These are phyloP conservation scores for Limulus polyphemus DNA, from an alignment of 2,888 invertebrate genomes.

Conservation along the genomic window DNA sequence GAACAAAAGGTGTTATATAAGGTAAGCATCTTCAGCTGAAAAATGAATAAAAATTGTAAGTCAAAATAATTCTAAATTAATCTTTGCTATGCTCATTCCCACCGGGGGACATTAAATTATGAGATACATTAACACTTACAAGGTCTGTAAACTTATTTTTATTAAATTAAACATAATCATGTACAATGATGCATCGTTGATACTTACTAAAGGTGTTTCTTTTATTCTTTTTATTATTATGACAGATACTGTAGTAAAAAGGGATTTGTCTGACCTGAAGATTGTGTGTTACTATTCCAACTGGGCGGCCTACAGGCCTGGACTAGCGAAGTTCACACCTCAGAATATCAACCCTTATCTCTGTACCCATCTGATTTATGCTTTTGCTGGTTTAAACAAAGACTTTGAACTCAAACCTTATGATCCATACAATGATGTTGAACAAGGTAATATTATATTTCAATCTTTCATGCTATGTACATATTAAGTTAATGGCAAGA, in stretches of 20 bases:
- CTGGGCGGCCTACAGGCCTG: constrained; percentile 44
- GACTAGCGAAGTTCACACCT: constrained; percentile 78
- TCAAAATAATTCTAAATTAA: too few relatives aligned
- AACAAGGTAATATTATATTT: constrained; percentile 55
- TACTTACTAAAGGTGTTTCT: too few relatives aligned
- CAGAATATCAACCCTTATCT: constrained; percentile 90
- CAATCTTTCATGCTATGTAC: not conserved
- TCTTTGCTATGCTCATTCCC: too few relatives aligned
- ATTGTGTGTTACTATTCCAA: constrained; percentile 31
- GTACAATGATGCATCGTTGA: too few relatives aligned
- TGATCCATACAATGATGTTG: constrained; percentile 89
- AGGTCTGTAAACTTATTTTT: too few relatives aligned
- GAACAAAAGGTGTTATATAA: too few relatives aligned
- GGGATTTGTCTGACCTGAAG: constrained; percentile 18
- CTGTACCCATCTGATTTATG: constrained; percentile 42
- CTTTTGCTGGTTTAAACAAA: constrained; percentile 39
- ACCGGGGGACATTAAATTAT: too few relatives aligned
- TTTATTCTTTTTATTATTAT: too few relatives aligned
- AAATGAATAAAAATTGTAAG: too few relatives aligned
- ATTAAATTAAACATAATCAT: too few relatives aligned
- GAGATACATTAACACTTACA: too few relatives aligned
- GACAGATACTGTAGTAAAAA: constrained; percentile 9
- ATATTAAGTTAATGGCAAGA: constrained; percentile 1
- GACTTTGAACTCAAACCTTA: constrained; percentile 82
- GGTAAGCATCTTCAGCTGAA: too few relatives aligned